Evolutionary conservation across 2,113 vertebrate species (phyloP).

Genomic region (Chitala chitala): DNA sequence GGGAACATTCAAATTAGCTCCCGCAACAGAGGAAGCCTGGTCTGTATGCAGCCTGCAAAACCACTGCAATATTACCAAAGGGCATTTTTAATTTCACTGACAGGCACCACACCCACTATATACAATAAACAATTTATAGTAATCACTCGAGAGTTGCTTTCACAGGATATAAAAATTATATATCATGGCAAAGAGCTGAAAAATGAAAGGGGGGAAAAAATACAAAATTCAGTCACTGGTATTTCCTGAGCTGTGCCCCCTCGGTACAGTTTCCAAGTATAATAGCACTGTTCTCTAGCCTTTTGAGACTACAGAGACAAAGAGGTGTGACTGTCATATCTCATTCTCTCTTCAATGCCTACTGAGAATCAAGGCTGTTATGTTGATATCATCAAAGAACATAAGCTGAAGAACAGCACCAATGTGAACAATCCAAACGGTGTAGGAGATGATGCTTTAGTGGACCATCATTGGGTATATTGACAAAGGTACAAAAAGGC

Average conservation of each 20-base stretch:
- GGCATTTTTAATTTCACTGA: slow-evolving; percentile 3
- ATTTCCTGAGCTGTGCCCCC: not conserved
- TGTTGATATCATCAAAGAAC: not conserved
- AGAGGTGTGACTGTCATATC: slow-evolving; percentile 16
- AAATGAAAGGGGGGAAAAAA: not conserved
- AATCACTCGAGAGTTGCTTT: not conserved
- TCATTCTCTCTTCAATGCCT: slow-evolving; percentile 33
- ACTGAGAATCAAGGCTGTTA: slow-evolving; percentile 28
- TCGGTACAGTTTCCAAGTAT: slow-evolving; percentile 27
- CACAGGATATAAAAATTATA: not conserved
- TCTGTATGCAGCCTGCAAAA: slow-evolving; percentile 2
- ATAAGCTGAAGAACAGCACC: not conserved
- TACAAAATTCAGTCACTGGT: slow-evolving; percentile 12
- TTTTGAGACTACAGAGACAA: not conserved
- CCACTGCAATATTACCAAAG: slow-evolving; percentile 3
- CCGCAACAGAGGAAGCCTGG: slow-evolving; percentile 31
- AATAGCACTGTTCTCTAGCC: not conserved
- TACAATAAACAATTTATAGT: too few species aligned
- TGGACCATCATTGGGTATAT: not conserved
- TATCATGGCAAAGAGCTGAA: not conserved
- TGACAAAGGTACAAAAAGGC: not conserved
- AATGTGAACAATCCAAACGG: not conserved
- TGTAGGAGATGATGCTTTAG: not conserved
- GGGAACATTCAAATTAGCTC: slow-evolving; percentile 55
- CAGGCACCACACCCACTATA: not conserved